These are phyloP conservation scores for Sycobia sp. DNA, from an alignment of 1,140 invertebrate genomes.

Conservation along the genomic window DNA sequence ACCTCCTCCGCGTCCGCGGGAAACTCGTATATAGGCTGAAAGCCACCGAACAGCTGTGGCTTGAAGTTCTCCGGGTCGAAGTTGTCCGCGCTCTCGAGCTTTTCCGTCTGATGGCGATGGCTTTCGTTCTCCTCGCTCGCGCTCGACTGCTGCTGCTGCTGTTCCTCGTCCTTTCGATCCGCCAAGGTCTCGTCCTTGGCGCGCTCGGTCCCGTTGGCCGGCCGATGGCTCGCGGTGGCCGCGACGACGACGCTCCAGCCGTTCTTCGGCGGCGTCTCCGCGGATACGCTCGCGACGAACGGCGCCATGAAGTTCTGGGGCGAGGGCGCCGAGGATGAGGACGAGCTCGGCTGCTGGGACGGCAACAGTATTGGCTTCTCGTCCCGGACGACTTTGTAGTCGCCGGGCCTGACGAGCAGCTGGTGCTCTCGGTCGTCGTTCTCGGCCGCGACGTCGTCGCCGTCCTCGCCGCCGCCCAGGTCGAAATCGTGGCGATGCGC, in stretches of 20 bases:
- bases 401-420: neutral
- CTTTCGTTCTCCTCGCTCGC: conserved; percentile 21
- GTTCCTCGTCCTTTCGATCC: neutral
- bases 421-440: conserved; percentile 3
- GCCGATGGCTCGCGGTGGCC: conserved; percentile 43
- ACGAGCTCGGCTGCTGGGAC: conserved; percentile 58
- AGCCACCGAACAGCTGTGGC: conserved; percentile 72
- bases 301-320: conserved; percentile 72
- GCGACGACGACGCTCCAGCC: conserved; percentile 69
- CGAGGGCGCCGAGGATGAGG: conserved; percentile 57
- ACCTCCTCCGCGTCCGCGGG: conserved; percentile 42
- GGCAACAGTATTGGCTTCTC: conserved; percentile 52
- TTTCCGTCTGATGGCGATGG: conserved; percentile 37
- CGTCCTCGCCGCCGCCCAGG: conserved; percentile 31
- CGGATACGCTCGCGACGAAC: conserved; percentile 70
- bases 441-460: conserved; percentile 35
- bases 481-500: conserved; percentile 34
- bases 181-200: conserved; percentile 22
- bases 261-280: conserved; percentile 62
- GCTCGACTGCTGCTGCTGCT: too few relatives aligned
- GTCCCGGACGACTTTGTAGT: conserved; percentile 1
- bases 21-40: conserved; percentile 69
- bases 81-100: conserved; percentile 41
- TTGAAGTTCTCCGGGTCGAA: conserved; percentile 74
- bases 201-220: conserved; percentile 38